Conservation (phyloP, 2,113 vertebrate genomes). For the Rhynchopsitta pachyrhyncha region DNA sequence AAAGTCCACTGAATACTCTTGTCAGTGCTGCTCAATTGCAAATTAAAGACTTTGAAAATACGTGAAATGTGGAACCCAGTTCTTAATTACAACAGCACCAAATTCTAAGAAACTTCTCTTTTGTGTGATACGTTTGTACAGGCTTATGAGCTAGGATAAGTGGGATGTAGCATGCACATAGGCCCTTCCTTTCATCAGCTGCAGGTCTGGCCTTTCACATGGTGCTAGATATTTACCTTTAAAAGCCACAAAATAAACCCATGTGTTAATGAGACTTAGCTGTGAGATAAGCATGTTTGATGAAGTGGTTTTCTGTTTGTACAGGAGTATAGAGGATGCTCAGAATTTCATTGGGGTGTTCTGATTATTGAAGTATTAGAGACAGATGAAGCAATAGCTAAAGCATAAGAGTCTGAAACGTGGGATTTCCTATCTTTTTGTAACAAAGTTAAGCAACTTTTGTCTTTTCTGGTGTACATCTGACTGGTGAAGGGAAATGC, state of each 20-base stretch:
- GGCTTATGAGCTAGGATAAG: background rate
- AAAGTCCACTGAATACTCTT: background rate
- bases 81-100: background rate
- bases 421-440: background rate
- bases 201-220: background rate
- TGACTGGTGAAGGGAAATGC: background rate
- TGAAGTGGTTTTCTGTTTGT: background rate
- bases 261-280: background rate
- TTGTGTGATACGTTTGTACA: background rate
- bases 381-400: background rate
- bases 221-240: background rate
- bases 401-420: background rate
- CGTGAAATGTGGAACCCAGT: fast-evolving
- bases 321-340: background rate
- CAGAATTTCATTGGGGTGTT: background rate
- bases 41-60: background rate
- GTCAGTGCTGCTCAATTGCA: background rate
- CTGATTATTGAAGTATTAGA: background rate
- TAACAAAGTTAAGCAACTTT: background rate
- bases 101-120: background rate
- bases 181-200: background rate
- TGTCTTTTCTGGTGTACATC: background rate
- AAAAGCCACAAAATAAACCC: background rate
- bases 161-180: background rate
- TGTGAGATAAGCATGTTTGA: background rate